Conservation (phyloP, 2,888 invertebrate genomes). For the Volucella bombylans region DNA sequence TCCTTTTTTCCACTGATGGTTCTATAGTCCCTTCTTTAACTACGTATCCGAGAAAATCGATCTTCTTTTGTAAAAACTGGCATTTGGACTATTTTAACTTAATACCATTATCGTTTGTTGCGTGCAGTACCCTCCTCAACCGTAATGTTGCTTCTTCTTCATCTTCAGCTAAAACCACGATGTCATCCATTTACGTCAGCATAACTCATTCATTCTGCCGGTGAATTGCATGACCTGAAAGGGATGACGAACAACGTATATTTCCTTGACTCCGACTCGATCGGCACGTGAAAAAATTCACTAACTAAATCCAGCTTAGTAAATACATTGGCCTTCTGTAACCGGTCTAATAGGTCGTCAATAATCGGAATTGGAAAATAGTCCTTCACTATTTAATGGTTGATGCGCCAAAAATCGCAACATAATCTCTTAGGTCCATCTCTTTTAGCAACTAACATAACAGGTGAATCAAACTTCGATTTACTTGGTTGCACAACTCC, state of each 20-base stretch:
- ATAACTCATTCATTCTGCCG: slow-evolving; percentile 39
- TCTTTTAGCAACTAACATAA: slow-evolving; percentile 75
- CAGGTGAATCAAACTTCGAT: slow-evolving; percentile 77
- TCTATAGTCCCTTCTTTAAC: slow-evolving; percentile 14
- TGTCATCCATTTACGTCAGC: slow-evolving; percentile 68
- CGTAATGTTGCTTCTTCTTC: slow-evolving; percentile 32
- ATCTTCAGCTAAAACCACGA: slow-evolving; percentile 41
- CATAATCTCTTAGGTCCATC: slow-evolving; percentile 72
- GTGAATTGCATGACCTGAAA: slow-evolving; percentile 24
- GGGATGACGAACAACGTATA: slow-evolving; percentile 37
- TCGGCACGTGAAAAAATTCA: slow-evolving; percentile 47
- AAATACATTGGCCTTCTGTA: slow-evolving; percentile 28
- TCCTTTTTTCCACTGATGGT: slow-evolving; percentile 24
- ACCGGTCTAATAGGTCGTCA: slow-evolving; percentile 30
- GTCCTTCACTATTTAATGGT: slow-evolving; percentile 4
- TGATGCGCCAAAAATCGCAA: slow-evolving; percentile 76
- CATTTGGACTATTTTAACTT: slow-evolving; percentile 35
- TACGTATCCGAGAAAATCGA: slow-evolving; percentile 45
- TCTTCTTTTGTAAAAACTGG: slow-evolving; percentile 9
- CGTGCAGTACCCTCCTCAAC: slow-evolving; percentile 34
- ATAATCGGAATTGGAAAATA: slow-evolving; percentile 74
- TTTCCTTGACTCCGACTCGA: slow-evolving; percentile 34
- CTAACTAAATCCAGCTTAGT: slow-evolving; percentile 34
- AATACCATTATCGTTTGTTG: slow-evolving; percentile 27
- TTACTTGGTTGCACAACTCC: slow-evolving; percentile 76